Evolutionary conservation across 1,140 invertebrate species (phyloP).

Genomic region (Plodia interpunctella): DNA sequence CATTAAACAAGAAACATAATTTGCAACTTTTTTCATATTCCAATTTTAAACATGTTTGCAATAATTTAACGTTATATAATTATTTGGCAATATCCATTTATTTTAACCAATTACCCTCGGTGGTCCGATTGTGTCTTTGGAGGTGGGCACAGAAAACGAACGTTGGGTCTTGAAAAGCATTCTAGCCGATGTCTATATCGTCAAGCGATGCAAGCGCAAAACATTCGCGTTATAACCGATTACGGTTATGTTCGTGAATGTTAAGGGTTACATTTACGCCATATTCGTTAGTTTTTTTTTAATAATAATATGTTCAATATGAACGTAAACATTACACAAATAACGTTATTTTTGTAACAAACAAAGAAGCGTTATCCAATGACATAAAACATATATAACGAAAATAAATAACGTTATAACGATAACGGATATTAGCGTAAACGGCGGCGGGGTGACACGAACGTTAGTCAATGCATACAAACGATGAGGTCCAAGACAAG

Average conservation of each 20-base stretch:
- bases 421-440: constrained; percentile 19
- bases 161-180: constrained; percentile 94
- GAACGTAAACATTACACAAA: no score
- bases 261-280: constrained; percentile 10
- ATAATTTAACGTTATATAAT: no score
- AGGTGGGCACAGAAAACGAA: constrained; percentile 93
- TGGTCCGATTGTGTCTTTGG: constrained; percentile 80
- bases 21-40: no score
- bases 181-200: constrained; percentile 77
- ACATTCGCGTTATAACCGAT: constrained; percentile 15
- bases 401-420: constrained; percentile 13
- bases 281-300: constrained; percentile 21
- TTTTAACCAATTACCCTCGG: constrained; percentile 69
- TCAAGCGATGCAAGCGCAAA: constrained; percentile 35
- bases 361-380: constrained; percentile 8
- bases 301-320: neutral
- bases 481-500: constrained; percentile 48
- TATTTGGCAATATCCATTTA: no score
- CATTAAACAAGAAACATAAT: no score
- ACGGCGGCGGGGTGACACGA: constrained; percentile 25
- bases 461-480: constrained; percentile 36
- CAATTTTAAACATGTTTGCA: no score
- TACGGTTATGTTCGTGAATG: neutral
- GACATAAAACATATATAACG: neutral
- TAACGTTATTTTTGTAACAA: neutral